These are phyloP conservation scores for Saturnia japonica DNA, from an alignment of 2,888 invertebrate genomes.

Conservation along the genomic window DNA sequence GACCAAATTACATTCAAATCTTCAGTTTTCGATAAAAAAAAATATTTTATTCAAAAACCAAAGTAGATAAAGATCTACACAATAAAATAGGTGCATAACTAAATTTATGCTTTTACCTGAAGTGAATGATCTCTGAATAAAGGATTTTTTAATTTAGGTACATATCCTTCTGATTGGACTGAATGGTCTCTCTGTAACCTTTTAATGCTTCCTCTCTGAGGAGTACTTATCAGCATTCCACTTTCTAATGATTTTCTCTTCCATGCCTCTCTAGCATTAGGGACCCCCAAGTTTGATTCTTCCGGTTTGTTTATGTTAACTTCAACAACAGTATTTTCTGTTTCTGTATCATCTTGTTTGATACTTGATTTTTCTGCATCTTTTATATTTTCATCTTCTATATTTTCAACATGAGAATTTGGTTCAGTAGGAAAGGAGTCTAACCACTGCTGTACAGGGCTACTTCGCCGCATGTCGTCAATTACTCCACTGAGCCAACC, in stretches of 20 bases:
- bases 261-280: slow-evolving; percentile 57
- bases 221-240: slow-evolving; percentile 56
- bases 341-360: slow-evolving; percentile 62
- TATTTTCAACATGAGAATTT: slow-evolving; percentile 35
- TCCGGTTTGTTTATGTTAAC: slow-evolving; percentile 41
- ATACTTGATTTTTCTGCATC: slow-evolving; percentile 56
- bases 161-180: slow-evolving; percentile 73
- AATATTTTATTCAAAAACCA: too few relatives aligned
- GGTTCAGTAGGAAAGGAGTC: slow-evolving; percentile 83
- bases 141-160: slow-evolving; percentile 71
- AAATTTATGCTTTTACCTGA: slow-evolving; percentile 55
- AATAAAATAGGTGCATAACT: too few relatives aligned
- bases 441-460: slow-evolving; percentile 89
- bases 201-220: slow-evolving; percentile 52
- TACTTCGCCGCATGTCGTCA: slow-evolving; percentile 84
- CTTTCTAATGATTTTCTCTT: slow-evolving; percentile 70
- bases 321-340: slow-evolving; percentile 65
- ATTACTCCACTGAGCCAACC: slow-evolving; percentile 77
- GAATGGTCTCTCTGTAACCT: slow-evolving; percentile 72
- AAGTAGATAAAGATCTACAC: slow-evolving; percentile 12
- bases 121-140: slow-evolving; percentile 76
- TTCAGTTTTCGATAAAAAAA: too few relatives aligned
- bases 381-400: slow-evolving; percentile 39
- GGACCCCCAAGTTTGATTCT: slow-evolving; percentile 60
- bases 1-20: too few relatives aligned